phyloP scores from a whole-genome alignment of 2,797 vertebrate species.

The Champsocephalus esox region DNA sequence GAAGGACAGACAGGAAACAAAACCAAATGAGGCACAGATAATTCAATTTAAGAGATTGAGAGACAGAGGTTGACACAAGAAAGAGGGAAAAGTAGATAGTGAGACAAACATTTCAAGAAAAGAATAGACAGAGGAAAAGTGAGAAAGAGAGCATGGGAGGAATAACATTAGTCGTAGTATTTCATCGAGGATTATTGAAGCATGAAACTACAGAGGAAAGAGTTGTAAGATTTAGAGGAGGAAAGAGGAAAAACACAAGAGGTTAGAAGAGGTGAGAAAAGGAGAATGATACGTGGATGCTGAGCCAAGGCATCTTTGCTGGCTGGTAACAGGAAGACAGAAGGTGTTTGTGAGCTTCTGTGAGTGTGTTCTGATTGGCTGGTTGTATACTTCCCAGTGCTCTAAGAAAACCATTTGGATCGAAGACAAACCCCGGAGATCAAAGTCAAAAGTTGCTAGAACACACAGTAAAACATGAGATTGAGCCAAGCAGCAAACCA shows the following conservation, averaged over 20 bases:
- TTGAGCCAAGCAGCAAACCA: constrained; percentile 18
- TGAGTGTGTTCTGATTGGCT: constrained; percentile 13
- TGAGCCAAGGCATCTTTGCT: constrained; percentile 5
- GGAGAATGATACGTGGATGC: constrained; percentile 6
- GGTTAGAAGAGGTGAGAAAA: not conserved
- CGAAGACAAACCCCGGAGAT: constrained; percentile 22
- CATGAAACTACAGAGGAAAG: constrained; percentile 10
- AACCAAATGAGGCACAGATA: not conserved
- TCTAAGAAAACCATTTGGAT: constrained; percentile 14
- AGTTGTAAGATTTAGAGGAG: constrained; percentile 11
- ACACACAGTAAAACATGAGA: constrained; percentile 10
- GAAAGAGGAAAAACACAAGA: not conserved
- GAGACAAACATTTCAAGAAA: not conserved
- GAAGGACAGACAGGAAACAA: not conserved
- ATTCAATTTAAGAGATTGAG: not conserved
- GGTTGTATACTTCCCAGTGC: constrained; percentile 5
- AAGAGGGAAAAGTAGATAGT: not conserved
- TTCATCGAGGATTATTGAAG: constrained; percentile 38
- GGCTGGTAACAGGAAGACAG: constrained; percentile 7
- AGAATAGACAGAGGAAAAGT: not conserved
- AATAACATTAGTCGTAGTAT: constrained; percentile 13
- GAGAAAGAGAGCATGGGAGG: constrained; percentile 12
- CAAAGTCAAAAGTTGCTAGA: constrained; percentile 20
- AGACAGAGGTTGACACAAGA: not conserved
- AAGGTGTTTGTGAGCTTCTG: constrained; percentile 19